Evolutionary conservation across 2,888 invertebrate species (phyloP), one percentile per base, ranked within the genome.

Genomic region (Suillia variegata): DNA sequence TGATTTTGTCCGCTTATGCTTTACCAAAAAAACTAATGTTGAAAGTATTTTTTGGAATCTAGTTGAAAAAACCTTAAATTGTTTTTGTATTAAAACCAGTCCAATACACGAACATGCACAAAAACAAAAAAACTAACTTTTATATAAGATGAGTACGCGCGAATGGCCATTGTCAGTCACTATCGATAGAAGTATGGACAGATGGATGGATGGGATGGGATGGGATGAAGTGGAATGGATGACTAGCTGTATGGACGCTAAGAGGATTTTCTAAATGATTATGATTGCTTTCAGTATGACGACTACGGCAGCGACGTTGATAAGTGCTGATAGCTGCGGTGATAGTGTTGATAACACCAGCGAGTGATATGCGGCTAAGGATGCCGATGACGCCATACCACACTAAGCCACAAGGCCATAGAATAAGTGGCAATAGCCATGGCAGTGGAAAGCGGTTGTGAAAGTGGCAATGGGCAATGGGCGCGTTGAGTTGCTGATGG

Each of bases 231-330:
- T n/a, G n/a, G n/a, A n/a, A 26, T 26, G 6, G 26, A 26, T 26
- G 26, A 26, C 6, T 26, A 10, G 26, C 49, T 15, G 13, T 24
- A 38, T 54, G 42, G 8, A 31, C 22, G 51, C 34, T 53, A 58
- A 54, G 52, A 49, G 56, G 56, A 60, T 56, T 56, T 48, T 22
- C 60, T 56, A 54, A 56, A 56, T 56, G 60, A 56, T 60, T 60
- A 47, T 52, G 59, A 59, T 59, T 55, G 42, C 55, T 51, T 55
- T 54, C 38, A 13, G n/a, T n/a, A 38, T n/a, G 13, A 38, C 4
- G 10, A 8, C 15, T n/a, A n/a, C 38, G 15, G 31, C 31, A 31
- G 31, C 12, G 12, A 38, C 10, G 26, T 6, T 10, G 26, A 38
- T 38, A 4, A n/a, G 31, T 13, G 38, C 6, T 48, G 34, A 56